Evolutionary conservation across 1,140 invertebrate species (phyloP).

Genomic region (Caerostris extrusa): DNA sequence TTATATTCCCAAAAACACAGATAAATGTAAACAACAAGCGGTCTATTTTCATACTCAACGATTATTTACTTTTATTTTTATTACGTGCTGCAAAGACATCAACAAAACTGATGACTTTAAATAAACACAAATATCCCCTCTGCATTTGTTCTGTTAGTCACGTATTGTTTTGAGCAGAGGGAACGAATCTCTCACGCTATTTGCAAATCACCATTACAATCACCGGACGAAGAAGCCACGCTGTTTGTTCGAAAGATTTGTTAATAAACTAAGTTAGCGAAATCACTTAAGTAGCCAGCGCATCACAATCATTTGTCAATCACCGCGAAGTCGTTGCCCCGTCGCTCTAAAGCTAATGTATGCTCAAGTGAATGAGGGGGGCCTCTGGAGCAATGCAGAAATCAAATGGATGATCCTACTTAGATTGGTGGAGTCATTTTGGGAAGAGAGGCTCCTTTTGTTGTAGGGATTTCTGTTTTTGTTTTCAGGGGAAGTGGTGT

Average conservation of each 20-base stretch:
- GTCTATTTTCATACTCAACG: too few species aligned
- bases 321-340: neutral
- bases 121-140: too few species aligned
- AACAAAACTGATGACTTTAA: too few species aligned
- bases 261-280: neutral
- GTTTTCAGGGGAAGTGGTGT: neutral
- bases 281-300: neutral
- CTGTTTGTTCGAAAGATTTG: neutral
- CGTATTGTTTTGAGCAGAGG: constrained; percentile 8
- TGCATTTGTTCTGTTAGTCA: neutral
- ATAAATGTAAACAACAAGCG: too few species aligned
- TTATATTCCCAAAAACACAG: too few species aligned
- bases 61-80: too few species aligned
- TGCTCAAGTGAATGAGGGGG: neutral
- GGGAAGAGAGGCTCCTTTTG: too few species aligned
- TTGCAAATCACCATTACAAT: neutral
- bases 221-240: neutral
- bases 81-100: too few species aligned
- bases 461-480: neutral
- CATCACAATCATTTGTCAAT: neutral
- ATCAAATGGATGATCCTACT: neutral
- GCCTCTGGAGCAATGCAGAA: neutral
- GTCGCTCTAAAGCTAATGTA: neutral
- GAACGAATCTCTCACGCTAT: neutral
- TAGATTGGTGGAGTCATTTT: too few species aligned